Evolutionary conservation across 2,888 invertebrate species (phyloP).

Genomic region (Napeogenes sylphis): DNA sequence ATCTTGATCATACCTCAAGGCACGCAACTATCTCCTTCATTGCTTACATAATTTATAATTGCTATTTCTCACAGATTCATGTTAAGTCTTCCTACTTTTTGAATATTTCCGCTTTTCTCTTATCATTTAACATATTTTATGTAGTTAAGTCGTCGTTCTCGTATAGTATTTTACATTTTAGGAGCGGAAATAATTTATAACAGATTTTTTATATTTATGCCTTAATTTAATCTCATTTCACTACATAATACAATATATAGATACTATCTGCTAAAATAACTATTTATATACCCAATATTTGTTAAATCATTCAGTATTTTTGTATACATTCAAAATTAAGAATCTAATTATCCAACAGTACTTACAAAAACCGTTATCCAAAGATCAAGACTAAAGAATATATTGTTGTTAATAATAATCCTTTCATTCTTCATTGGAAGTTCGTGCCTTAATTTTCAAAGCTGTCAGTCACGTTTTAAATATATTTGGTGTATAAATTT

Average conservation of each 20-base stretch:
- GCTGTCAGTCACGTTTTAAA: constrained; percentile 29
- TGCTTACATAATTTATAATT: constrained; percentile 67
- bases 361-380: too few species aligned
- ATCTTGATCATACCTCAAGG: constrained; percentile 52
- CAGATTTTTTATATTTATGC: too few species aligned
- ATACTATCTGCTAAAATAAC: too few species aligned
- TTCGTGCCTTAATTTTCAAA: constrained; percentile 28
- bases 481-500: constrained; percentile 22
- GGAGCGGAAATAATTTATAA: too few species aligned
- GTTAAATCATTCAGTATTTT: too few species aligned
- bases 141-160: too few species aligned
- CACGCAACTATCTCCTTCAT: constrained; percentile 58
- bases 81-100: constrained; percentile 61
- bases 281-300: too few species aligned
- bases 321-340: too few species aligned
- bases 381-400: constrained; percentile 25
- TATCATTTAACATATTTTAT: neutral
- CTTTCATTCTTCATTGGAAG: constrained; percentile 27
- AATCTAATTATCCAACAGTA: too few species aligned
- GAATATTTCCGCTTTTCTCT: constrained; percentile 49
- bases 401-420: constrained; percentile 21
- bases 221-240: too few species aligned
- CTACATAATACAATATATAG: too few species aligned
- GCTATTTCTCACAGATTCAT: constrained; percentile 64
- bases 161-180: too few species aligned